Evolutionary conservation across 1,140 invertebrate species (phyloP).

Genomic region (Bilobella aurantiaca): DNA sequence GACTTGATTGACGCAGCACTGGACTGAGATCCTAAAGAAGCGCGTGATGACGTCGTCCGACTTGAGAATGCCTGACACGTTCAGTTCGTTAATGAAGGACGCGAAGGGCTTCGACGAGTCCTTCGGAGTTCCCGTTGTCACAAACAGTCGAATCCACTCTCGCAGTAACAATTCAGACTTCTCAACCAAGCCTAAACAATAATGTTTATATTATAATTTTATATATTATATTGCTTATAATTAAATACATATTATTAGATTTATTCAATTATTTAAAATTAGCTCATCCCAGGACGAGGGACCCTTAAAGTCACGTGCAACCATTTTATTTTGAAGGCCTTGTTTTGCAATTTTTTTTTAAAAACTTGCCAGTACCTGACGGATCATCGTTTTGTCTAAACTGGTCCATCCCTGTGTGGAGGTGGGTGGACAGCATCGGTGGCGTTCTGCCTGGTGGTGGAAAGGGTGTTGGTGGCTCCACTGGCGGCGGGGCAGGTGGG

Average conservation of each 20-base stretch:
- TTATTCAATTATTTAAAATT: too few species aligned
- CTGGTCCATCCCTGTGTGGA: slow-evolving; percentile 79
- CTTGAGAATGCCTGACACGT: slow-evolving; percentile 89
- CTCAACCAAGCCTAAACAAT: slow-evolving; percentile 61
- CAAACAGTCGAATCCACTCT: slow-evolving; percentile 90
- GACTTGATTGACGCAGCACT: slow-evolving; percentile 60
- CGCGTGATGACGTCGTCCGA: slow-evolving; percentile 93
- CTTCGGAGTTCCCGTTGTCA: slow-evolving; percentile 61
- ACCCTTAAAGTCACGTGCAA: too few species aligned
- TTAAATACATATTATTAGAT: too few species aligned
- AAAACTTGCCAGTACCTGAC: slow-evolving; percentile 39
- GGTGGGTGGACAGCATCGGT: slow-evolving; percentile 70
- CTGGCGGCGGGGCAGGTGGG: not conserved
- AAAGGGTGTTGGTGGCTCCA: slow-evolving; percentile 42
- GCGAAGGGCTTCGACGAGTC: slow-evolving; percentile 91
- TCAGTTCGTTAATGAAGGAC: slow-evolving; percentile 88
- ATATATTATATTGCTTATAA: too few species aligned
- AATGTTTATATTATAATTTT: too few species aligned
- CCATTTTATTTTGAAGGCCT: too few species aligned
- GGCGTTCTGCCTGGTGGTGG: slow-evolving; percentile 58
- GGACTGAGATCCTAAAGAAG: slow-evolving; percentile 92
- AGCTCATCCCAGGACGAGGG: too few species aligned
- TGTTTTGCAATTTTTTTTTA: too few species aligned
- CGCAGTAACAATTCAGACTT: slow-evolving; percentile 87
- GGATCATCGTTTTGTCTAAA: slow-evolving; percentile 86